Evolutionary conservation across 2,797 vertebrate species (phyloP).

Genomic region (Mustela erminea): DNA sequence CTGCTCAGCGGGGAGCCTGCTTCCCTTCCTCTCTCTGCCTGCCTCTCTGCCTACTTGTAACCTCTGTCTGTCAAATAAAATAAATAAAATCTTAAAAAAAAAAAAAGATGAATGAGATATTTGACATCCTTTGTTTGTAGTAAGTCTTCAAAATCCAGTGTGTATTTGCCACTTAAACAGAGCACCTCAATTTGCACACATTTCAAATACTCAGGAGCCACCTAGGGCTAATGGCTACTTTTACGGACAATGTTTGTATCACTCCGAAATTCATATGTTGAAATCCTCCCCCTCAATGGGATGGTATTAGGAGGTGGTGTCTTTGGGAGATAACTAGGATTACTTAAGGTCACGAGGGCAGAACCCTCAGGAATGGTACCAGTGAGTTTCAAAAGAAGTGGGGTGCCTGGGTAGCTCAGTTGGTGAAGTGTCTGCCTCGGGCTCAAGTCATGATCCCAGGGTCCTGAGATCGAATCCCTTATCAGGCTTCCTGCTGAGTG

Average conservation of each 20-base stretch:
- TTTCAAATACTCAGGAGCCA: neutral
- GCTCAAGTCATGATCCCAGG: too few species aligned
- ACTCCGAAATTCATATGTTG: neutral
- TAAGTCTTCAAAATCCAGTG: neutral
- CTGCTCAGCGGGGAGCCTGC: too few species aligned
- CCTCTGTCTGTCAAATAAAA: too few species aligned
- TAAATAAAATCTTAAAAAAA: too few species aligned
- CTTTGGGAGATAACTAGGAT: neutral
- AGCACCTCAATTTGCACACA: neutral
- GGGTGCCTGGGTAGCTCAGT: too few species aligned
- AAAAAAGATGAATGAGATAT: constrained; percentile 8
- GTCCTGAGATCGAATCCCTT: too few species aligned
- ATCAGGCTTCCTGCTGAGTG: neutral
- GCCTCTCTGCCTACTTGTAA: too few species aligned
- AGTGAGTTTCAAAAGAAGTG: too few species aligned
- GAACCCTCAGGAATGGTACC: neutral
- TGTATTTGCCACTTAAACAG: neutral
- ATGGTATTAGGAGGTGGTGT: neutral
- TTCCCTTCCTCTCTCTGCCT: too few species aligned
- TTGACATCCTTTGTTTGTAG: neutral
- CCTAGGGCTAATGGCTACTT: neutral
- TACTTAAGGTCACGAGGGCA: neutral
- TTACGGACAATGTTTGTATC: neutral
- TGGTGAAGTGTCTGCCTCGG: too few species aligned
- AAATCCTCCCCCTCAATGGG: neutral